Conservation (phyloP, 2,113 vertebrate genomes). For the Carassius auratus region DNA sequence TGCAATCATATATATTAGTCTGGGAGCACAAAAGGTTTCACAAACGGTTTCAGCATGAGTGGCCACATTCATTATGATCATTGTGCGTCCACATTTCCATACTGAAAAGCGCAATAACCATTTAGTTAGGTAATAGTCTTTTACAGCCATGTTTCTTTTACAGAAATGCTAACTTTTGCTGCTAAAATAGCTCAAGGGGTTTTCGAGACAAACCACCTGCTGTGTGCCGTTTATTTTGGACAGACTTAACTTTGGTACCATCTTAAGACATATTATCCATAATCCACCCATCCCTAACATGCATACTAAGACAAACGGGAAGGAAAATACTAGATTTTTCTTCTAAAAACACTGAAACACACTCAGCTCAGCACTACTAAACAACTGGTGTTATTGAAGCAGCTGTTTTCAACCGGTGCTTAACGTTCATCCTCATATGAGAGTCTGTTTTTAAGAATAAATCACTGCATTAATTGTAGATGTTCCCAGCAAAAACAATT, state of each 20-base stretch:
- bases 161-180: not conserved
- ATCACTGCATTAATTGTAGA: not conserved
- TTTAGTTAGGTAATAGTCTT: not conserved
- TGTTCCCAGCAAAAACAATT: not conserved
- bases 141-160: too few species aligned
- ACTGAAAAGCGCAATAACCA: not conserved
- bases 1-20: conserved; percentile 11
- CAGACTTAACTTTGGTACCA: not conserved
- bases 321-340: not conserved
- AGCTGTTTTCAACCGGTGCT: not conserved
- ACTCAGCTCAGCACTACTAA: not conserved
- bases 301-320: not conserved
- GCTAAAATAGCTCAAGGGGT: not conserved
- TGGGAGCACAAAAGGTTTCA: conserved; percentile 11
- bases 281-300: not conserved
- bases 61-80: conserved; percentile 24
- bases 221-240: not conserved
- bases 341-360: not conserved
- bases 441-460: not conserved
- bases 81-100: not conserved
- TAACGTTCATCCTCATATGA: not conserved
- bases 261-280: not conserved
- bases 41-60: not conserved
- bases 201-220: not conserved
- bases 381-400: not conserved